These are phyloP conservation scores for Decapterus maruadsi DNA, from an alignment of 2,797 vertebrate species.

Conservation along the genomic window DNA sequence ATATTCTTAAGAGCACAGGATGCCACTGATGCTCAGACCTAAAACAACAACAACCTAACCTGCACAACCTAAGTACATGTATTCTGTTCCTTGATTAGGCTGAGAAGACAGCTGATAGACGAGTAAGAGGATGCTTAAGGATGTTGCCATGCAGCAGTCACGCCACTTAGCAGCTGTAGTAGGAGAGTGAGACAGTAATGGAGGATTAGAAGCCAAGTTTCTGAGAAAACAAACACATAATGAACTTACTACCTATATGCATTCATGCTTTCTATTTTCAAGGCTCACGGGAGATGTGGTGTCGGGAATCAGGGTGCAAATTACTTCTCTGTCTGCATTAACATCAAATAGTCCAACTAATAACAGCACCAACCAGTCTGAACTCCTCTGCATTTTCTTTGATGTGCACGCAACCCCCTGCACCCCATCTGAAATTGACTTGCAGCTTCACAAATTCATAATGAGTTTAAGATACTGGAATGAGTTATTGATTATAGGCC, in stretches of 20 bases:
- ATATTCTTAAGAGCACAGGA: conserved; percentile 23
- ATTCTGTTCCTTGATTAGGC: conserved; percentile 31
- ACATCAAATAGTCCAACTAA: conserved; percentile 36
- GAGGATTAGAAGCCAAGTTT: conserved; percentile 15
- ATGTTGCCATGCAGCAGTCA: conserved; percentile 30
- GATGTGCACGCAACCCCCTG: background rate
- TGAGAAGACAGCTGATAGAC: conserved; percentile 31
- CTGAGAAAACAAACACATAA: background rate
- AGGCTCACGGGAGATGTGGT: background rate
- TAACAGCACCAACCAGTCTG: conserved; percentile 6
- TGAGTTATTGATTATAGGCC: conserved; percentile 58
- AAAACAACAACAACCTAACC: background rate
- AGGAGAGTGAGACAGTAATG: conserved; percentile 7
- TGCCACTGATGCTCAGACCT: conserved; percentile 3
- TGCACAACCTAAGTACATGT: conserved; percentile 8
- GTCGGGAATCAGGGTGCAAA: conserved; percentile 10
- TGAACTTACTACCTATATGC: background rate
- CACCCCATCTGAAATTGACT: conserved; percentile 40
- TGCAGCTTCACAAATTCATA: conserved; percentile 48
- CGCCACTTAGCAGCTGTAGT: conserved; percentile 28
- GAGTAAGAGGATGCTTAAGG: conserved; percentile 32
- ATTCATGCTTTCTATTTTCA: background rate
- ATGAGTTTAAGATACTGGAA: conserved; percentile 44
- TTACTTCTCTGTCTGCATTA: conserved; percentile 13
- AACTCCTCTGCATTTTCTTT: conserved; percentile 1